Percentiles rank a stretch among this genome's conserved stretches.
phyloP scores from a whole-genome alignment of 2,113 vertebrate genomes.

The Helogale parvula region DNA sequence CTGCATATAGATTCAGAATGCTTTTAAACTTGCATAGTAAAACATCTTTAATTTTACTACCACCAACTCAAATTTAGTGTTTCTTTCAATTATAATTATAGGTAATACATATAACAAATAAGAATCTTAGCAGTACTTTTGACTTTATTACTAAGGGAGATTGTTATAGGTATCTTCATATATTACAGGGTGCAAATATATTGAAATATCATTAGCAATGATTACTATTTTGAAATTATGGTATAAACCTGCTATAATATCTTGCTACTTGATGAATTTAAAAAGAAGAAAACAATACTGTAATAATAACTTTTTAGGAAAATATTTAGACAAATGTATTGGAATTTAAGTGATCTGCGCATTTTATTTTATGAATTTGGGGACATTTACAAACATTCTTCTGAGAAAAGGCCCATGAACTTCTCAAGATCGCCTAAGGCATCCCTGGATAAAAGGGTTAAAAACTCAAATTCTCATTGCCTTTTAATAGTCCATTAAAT shows the following conservation, averaged over 20 bases:
- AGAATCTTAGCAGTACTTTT: background rate
- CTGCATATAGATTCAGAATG: background rate
- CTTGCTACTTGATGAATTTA: background rate
- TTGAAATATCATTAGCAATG: background rate
- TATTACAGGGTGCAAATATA: background rate
- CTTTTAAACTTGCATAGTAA: background rate
- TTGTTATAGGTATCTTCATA: background rate
- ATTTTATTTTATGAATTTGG: slow-evolving; percentile 12
- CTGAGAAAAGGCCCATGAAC: background rate
- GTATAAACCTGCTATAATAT: background rate
- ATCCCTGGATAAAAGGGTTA: background rate
- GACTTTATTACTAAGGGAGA: background rate
- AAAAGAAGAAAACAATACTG: background rate
- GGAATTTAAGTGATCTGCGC: background rate
- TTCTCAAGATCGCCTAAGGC: background rate
- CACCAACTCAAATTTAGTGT: background rate
- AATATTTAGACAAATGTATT: background rate
- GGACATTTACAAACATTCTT: background rate
- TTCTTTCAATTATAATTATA: background rate
- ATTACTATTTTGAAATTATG: background rate
- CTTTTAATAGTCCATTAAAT: background rate
- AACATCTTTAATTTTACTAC: background rate
- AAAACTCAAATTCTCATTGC: background rate
- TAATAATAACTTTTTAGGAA: background rate
- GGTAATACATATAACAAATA: background rate